Conservation (phyloP, 2,113 vertebrate genomes). For the Engraulis encrasicolus region DNA sequence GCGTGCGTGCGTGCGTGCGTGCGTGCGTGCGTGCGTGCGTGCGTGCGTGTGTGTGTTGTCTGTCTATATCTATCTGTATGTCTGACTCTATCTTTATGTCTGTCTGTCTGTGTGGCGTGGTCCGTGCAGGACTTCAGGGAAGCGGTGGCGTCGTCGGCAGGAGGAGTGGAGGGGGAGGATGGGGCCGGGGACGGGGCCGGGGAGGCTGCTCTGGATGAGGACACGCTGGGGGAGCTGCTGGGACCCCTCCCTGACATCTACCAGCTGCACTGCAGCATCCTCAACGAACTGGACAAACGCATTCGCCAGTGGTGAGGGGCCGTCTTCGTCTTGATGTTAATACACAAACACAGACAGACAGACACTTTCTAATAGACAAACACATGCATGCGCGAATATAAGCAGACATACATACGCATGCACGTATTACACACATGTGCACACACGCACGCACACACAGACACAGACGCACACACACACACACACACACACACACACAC, state of each 20-base stretch:
- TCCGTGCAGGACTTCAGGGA: slow-evolving; percentile 84
- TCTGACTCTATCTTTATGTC: no score
- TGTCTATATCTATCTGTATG: no score
- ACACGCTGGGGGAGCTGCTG: slow-evolving; percentile 83
- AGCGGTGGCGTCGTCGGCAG: slow-evolving; percentile 73
- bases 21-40: not conserved
- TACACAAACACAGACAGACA: no score
- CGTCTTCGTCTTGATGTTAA: no score
- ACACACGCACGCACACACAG: no score
- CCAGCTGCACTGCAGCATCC: slow-evolving; percentile 83
- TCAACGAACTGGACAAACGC: slow-evolving; percentile 84
- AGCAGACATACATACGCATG: no score
- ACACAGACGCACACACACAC: no score
- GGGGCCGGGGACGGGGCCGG: slow-evolving; percentile 75
- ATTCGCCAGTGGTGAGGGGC: slow-evolving; percentile 82
- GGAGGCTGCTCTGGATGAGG: slow-evolving; percentile 73
- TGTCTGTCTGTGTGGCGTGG: not conserved
- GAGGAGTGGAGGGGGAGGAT: slow-evolving; percentile 71
- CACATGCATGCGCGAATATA: no score
- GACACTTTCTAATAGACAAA: no score
- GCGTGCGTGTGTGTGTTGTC: not conserved
- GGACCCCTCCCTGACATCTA: slow-evolving; percentile 84
- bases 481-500: no score
- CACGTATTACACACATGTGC: no score
- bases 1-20: no score